A percentile compares a stretch with the other conserved stretches of the same genome.
Evolutionary conservation across 2,797 vertebrate species (phyloP).

Genomic region (Ctenosaura bakeri): DNA sequence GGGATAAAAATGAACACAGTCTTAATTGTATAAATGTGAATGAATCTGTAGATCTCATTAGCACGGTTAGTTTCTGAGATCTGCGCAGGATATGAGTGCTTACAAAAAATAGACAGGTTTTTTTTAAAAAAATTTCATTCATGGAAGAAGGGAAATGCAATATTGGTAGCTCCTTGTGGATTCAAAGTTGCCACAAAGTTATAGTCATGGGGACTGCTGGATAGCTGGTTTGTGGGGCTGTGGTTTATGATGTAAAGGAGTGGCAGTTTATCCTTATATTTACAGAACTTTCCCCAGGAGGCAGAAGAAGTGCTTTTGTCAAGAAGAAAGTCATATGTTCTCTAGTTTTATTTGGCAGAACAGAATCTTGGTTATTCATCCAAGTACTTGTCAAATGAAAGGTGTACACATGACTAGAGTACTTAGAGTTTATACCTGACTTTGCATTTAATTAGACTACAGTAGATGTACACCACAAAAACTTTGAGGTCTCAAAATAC

Average conservation of each 20-base stretch:
- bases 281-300: conserved; percentile 43
- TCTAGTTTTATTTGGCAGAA: conserved; percentile 33
- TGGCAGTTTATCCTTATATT: conserved; percentile 38
- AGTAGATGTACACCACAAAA: neutral
- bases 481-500: neutral
- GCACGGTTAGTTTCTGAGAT: conserved; percentile 68
- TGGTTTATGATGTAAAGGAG: neutral
- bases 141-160: conserved; percentile 45
- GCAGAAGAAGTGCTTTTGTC: neutral
- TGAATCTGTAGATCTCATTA: conserved; percentile 71
- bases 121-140: conserved; percentile 31
- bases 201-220: neutral
- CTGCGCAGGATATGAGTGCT: conserved; percentile 57
- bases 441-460: conserved; percentile 22
- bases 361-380: neutral
- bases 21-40: conserved; percentile 52
- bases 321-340: conserved; percentile 26
- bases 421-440: neutral
- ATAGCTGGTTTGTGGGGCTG: conserved; percentile 38
- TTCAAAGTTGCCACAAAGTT: neutral
- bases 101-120: conserved; percentile 50
- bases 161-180: neutral
- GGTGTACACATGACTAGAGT: conserved; percentile 33
- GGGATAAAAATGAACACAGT: conserved; percentile 61
- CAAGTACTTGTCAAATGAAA: conserved; percentile 42